These are phyloP conservation scores for Coecobrya sp. DNA, from an alignment of 2,888 invertebrate genomes.

Conservation along the genomic window DNA sequence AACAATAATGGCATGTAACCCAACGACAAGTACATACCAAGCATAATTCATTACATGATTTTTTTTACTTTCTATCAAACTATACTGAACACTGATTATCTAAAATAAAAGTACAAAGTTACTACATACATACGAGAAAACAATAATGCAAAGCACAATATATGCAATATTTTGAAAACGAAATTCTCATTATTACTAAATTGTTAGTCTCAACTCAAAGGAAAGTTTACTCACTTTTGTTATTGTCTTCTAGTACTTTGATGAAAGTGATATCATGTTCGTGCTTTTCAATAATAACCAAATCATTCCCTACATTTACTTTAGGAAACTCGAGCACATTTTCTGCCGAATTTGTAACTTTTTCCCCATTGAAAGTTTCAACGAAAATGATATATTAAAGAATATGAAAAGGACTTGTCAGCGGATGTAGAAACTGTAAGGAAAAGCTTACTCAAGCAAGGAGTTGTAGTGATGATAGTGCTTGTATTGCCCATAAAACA, in stretches of 20 bases:
- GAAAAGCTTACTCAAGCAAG: constrained; percentile 53
- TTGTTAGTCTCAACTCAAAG: constrained; percentile 60
- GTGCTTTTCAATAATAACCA: neutral
- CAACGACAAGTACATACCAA: too few species aligned
- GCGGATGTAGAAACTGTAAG: constrained; percentile 69
- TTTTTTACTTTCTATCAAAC: too few species aligned
- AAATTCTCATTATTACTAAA: constrained; percentile 65
- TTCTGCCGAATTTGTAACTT: constrained; percentile 9
- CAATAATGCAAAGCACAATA: constrained; percentile 2
- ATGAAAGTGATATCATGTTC: neutral
- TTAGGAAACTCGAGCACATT: neutral
- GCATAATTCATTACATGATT: too few species aligned
- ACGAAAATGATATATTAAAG: neutral
- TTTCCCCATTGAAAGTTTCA: neutral
- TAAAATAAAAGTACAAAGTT: neutral
- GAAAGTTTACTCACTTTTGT: too few species aligned
- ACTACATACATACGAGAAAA: neutral
- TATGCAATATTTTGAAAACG: constrained; percentile 55
- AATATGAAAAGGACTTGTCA: constrained; percentile 8
- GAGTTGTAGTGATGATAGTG: neutral
- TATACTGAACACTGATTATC: neutral
- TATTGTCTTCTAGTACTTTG: constrained; percentile 42
- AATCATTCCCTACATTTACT: constrained; percentile 15
- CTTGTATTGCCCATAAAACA: constrained; percentile 71
- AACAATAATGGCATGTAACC: too few species aligned